phyloP scores from a whole-genome alignment of 1,140 invertebrate species.

The Matsumurasca onukii region DNA sequence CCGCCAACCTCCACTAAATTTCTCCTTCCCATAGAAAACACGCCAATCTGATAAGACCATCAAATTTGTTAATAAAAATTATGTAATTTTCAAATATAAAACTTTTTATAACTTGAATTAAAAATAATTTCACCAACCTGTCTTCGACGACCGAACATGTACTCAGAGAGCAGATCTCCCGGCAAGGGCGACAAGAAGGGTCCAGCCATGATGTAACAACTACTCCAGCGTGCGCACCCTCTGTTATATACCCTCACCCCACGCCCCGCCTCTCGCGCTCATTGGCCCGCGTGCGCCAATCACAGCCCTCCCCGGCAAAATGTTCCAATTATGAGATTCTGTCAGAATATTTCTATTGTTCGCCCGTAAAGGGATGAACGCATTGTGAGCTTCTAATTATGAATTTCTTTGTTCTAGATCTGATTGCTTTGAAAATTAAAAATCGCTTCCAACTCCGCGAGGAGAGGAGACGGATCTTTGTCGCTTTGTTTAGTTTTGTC shows the following conservation, averaged over 20 bases:
- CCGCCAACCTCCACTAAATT: no score
- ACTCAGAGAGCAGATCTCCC: slow-evolving; percentile 82
- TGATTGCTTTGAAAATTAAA: slow-evolving; percentile 27
- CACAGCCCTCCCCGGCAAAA: slow-evolving; percentile 10
- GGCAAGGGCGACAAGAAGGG: slow-evolving; percentile 80
- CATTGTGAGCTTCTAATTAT: slow-evolving; percentile 24
- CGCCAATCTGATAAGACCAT: no score
- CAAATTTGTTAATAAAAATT: no score
- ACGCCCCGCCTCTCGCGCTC: slow-evolving; percentile 20
- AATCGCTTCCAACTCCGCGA: slow-evolving; percentile 2
- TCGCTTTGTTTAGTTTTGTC: no score
- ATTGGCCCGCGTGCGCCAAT: slow-evolving; percentile 29
- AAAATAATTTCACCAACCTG: slow-evolving; percentile 61
- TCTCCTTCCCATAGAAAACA: no score
- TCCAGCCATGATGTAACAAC: slow-evolving; percentile 66
- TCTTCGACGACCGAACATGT: slow-evolving; percentile 85
- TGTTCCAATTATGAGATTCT: slow-evolving; percentile 29
- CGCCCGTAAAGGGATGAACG: slow-evolving; percentile 6
- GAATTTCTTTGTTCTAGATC: slow-evolving; percentile 15
- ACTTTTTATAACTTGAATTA: no score
- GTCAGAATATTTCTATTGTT: slow-evolving; percentile 17
- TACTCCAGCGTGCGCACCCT: neutral
- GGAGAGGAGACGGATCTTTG: no score
- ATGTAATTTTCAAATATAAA: no score
- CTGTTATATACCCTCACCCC: slow-evolving; percentile 6